phyloP scores from a whole-genome alignment of 2,113 vertebrate species.

The Cyanoramphus novaezelandiae region DNA sequence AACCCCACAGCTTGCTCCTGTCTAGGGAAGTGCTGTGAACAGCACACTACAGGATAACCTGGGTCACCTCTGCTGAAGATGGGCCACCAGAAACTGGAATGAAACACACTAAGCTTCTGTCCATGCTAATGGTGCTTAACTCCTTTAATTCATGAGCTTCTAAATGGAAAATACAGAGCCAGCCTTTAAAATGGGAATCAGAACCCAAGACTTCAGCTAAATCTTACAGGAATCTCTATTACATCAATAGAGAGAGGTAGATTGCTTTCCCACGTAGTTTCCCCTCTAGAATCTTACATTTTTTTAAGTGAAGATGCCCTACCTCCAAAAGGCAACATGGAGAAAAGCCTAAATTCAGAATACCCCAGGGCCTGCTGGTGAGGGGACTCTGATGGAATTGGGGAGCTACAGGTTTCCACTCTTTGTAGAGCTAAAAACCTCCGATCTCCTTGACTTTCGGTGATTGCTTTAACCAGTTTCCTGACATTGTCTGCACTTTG shows the following conservation, averaged over 20 bases:
- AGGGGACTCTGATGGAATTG: not conserved
- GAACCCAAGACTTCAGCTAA: not conserved
- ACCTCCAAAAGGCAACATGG: not conserved
- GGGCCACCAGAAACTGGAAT: not conserved
- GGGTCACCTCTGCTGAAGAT: not conserved
- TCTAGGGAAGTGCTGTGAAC: not conserved
- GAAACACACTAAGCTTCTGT: not conserved
- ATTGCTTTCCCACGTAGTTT: not conserved
- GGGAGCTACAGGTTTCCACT: not conserved
- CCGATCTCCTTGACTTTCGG: accelerated
- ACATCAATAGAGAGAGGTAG: not conserved
- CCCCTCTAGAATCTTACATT: not conserved
- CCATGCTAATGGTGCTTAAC: not conserved
- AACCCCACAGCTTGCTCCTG: not conserved
- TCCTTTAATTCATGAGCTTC: not conserved
- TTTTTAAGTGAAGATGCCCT: not conserved
- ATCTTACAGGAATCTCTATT: not conserved
- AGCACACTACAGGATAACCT: not conserved
- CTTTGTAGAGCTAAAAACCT: not conserved
- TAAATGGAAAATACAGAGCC: not conserved
- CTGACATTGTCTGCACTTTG: not conserved
- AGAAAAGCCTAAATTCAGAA: not conserved
- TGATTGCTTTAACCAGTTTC: not conserved
- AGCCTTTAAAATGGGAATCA: not conserved
- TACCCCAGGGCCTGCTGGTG: not conserved